Evolutionary conservation across 2,888 invertebrate genomes (phyloP).

Genomic region (Petrolisthes manimaculis): DNA sequence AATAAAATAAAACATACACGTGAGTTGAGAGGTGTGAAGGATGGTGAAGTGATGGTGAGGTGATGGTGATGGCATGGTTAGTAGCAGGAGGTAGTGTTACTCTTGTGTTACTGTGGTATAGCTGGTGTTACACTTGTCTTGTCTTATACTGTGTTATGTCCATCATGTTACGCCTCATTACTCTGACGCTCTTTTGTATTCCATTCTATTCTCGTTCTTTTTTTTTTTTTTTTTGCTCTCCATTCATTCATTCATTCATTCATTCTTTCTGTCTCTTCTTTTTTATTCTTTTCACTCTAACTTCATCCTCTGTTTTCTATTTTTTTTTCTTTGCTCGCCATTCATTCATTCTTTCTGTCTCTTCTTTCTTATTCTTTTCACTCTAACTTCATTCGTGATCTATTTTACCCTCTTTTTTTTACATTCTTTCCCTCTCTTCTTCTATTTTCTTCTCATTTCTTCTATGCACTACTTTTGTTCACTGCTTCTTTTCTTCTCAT

Average conservation of each 20-base stretch:
- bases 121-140: neutral
- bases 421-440: slow-evolving; percentile 2
- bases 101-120: neutral
- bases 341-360: neutral
- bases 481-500: neutral
- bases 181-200: neutral
- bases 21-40: neutral
- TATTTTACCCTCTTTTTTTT: neutral
- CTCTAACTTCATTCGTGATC: neutral
- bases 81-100: no score
- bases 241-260: neutral
- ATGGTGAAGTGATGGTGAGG: neutral
- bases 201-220: neutral
- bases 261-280: neutral
- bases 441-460: neutral
- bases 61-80: no score
- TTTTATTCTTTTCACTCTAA: neutral
- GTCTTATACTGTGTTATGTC: neutral
- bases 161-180: neutral
- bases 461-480: neutral
- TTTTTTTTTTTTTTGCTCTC: neutral
- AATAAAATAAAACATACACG: no score
- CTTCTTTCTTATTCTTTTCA: neutral
- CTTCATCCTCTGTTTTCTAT: neutral
- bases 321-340: neutral